Percentiles rank a stretch among this genome's conserved stretches.
These are phyloP conservation scores for Trachelus troglodyta DNA, from an alignment of 2,888 invertebrate genomes.

Conservation along the genomic window DNA sequence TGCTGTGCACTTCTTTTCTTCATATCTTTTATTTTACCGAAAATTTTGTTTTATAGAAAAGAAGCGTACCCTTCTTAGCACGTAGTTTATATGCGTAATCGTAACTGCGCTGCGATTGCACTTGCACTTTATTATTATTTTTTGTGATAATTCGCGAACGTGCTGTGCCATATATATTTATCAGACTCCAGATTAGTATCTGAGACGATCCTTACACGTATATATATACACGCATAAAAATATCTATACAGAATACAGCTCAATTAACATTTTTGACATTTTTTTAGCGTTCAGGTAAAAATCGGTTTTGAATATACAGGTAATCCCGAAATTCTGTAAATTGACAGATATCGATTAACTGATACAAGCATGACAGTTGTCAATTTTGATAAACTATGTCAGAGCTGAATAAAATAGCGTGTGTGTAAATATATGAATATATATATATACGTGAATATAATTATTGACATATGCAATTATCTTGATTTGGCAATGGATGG, in stretches of 20 bases:
- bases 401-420: not conserved
- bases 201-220: not conserved
- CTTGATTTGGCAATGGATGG: conserved; percentile 1
- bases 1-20: not conserved
- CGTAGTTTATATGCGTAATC: not conserved
- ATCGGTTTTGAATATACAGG: not conserved
- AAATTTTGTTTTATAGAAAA: not conserved
- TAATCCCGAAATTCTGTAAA: not conserved
- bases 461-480: not conserved
- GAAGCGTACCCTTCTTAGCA: not conserved
- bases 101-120: not conserved
- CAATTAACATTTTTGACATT: not conserved
- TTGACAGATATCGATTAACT: too few species aligned
- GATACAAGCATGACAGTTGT: too few species aligned
- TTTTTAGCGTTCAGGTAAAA: not conserved
- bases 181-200: not conserved
- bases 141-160: not conserved
- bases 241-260: not conserved
- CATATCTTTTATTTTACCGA: not conserved
- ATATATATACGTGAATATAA: not conserved
- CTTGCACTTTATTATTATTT: not conserved
- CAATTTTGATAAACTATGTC: too few species aligned
- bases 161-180: not conserved
- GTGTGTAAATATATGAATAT: too few species aligned
- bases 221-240: too few species aligned